Base-by-base conservation (phyloP, 2,888 invertebrate species). In the Erebia ligea region DNA sequence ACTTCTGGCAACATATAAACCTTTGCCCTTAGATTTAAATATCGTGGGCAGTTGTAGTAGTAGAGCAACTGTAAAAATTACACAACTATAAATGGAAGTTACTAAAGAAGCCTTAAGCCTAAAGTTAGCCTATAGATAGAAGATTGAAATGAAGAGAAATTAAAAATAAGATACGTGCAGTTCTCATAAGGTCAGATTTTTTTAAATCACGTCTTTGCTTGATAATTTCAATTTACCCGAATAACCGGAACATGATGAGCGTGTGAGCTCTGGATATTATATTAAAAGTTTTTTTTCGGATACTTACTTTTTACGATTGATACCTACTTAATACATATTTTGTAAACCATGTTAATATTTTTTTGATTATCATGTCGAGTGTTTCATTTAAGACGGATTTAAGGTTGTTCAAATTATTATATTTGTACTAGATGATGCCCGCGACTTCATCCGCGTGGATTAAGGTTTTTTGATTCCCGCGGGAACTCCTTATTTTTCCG, bases 31-130 rank as follows among this genome's bases (percentile, higher is more conserved):
- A 91, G 76, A 78, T 80, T 76, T 8, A 86, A 73, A 71, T 93
- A 94, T 15, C 84, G 80, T 6, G 89, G 90, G 71, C 94, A 94
- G 76, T 91, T 91, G 77, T 91, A 92, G 84, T 90, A 92, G 77
- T 92, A 93, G 48, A 92, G 79, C n/a, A 94, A 80, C 94, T 94
- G 84, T 62, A 86, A 87, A 73, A 68, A 88, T 13, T 13, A 56
- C 19, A 25, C 21, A 56, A 52, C 19, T 15, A 54, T 10, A 34
- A 34, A 34, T 34, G 1, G 34, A 34, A 34, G 34, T 34, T 13
- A 45, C 45, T 45, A 45, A 42, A 13, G 45, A 45, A 45, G 3
- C 45, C 13, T 45, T 45, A 13, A 45, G 25, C 25, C 48, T 48
- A 48, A 48, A 3, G 5, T 48, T 48, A 50, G 15, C 13, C 13